Evolutionary conservation across 2,113 vertebrate genomes (phyloP).

Genomic region (Halcyon malimbica): DNA sequence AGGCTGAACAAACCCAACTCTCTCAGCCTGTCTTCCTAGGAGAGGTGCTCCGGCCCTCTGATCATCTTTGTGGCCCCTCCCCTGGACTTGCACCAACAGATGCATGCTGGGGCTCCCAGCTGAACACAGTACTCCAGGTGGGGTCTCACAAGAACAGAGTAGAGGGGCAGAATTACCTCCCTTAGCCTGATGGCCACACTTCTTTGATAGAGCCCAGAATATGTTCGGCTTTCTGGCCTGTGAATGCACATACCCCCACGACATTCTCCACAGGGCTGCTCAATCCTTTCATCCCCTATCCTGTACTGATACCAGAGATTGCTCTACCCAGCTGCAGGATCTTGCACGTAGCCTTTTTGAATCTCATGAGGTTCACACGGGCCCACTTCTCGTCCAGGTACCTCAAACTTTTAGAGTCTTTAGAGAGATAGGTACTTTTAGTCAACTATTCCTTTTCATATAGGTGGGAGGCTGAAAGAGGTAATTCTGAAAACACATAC

Average conservation of each 20-base stretch:
- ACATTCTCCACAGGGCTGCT: neutral
- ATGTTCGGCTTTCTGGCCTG: neutral
- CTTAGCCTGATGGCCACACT: neutral
- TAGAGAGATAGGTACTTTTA: neutral
- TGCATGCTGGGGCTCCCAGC: neutral
- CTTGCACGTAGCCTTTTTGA: neutral
- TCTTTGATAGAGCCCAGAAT: neutral
- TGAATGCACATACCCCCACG: neutral
- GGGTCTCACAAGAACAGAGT: neutral
- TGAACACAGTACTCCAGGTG: neutral
- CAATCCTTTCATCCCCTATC: too few relatives aligned
- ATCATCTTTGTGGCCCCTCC: neutral
- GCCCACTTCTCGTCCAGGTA: neutral
- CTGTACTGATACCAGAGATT: neutral
- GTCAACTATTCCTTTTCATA: neutral
- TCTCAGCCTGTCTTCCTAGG: neutral
- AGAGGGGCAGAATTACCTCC: neutral
- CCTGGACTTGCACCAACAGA: neutral
- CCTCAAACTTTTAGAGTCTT: neutral
- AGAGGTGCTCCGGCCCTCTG: neutral
- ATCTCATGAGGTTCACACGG: neutral
- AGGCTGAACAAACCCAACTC: neutral
- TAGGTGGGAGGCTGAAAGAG: neutral
- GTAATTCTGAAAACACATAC: neutral
- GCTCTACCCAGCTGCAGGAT: neutral